These are phyloP conservation scores for Oreonectes daqikongensis DNA, from an alignment of 2,797 vertebrate genomes.

Conservation along the genomic window DNA sequence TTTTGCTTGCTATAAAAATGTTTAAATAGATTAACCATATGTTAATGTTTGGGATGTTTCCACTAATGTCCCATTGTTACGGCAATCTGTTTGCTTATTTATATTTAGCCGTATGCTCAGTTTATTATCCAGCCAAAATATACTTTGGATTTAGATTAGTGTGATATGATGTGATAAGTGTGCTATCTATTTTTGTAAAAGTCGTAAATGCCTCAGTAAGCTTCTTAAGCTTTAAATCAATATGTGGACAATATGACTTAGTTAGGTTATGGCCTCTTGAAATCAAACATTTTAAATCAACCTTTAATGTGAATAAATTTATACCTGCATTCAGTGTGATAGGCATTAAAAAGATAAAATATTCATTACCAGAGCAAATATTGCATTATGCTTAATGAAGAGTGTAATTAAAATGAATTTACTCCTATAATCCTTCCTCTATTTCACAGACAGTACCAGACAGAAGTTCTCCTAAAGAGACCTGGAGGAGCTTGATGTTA, in stretches of 20 bases:
- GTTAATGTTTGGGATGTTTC: slow-evolving; percentile 1
- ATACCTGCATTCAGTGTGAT: slow-evolving; percentile 37
- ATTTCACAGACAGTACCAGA: slow-evolving; percentile 21
- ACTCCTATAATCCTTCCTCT: slow-evolving; percentile 36
- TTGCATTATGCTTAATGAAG: slow-evolving; percentile 48
- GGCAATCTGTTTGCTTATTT: slow-evolving; percentile 20
- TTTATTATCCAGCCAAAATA: background rate
- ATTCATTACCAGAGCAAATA: slow-evolving; percentile 47
- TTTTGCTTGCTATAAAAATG: slow-evolving; percentile 2
- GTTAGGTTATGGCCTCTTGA: slow-evolving; percentile 30
- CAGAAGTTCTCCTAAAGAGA: slow-evolving; percentile 8
- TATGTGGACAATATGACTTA: slow-evolving; percentile 39
- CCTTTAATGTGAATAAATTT: slow-evolving; percentile 51
- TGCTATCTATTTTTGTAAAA: slow-evolving; percentile 2
- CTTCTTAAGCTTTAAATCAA: slow-evolving; percentile 43
- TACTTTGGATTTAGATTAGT: background rate
- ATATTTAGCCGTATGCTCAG: background rate
- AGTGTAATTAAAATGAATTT: slow-evolving; percentile 54
- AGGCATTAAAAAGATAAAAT: slow-evolving; percentile 46
- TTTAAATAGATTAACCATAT: slow-evolving; percentile 23
- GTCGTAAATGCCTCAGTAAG: slow-evolving; percentile 22
- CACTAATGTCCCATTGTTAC: background rate
- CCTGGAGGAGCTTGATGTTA: background rate
- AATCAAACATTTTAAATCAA: slow-evolving; percentile 34
- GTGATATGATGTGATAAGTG: background rate